phyloP scores from a whole-genome alignment of 2,888 invertebrate species.

The Rhimphoctona megacephalus region DNA sequence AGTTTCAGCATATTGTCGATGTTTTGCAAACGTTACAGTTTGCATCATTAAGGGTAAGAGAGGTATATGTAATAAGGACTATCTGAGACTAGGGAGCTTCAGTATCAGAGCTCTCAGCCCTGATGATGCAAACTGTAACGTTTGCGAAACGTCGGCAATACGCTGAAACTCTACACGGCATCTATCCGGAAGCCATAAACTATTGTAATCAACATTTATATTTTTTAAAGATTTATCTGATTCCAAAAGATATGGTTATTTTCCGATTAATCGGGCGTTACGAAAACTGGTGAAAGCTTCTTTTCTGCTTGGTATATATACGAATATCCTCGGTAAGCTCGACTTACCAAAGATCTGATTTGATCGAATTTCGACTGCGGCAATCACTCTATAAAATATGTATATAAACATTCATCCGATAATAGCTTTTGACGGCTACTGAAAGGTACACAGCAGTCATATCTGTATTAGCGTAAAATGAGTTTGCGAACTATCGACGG shows the following conservation, averaged over 20 bases:
- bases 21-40: too few species aligned
- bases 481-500: conserved; percentile 66
- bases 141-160: too few species aligned
- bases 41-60: too few species aligned
- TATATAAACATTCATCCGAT: conserved; percentile 8
- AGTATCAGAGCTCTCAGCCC: too few species aligned
- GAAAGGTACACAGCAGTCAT: conserved; percentile 45
- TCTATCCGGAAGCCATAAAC: too few species aligned
- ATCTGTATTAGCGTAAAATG: conserved; percentile 65
- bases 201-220: too few species aligned
- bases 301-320: neutral
- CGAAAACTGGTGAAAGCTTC: neutral
- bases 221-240: neutral
- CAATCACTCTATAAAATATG: conserved; percentile 3
- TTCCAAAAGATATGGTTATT: neutral
- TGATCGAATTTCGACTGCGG: conserved; percentile 46
- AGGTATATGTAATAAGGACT: too few species aligned
- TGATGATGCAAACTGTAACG: too few species aligned
- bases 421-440: conserved; percentile 52
- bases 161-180: too few species aligned
- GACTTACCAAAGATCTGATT: conserved; percentile 21
- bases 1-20: too few species aligned
- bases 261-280: neutral
- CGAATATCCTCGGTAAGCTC: conserved; percentile 7
- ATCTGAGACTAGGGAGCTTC: too few species aligned